Evolutionary conservation across 2,113 vertebrate species (phyloP), one percentile per base, ranked within the genome.

Genomic region (Mobula birostris): DNA sequence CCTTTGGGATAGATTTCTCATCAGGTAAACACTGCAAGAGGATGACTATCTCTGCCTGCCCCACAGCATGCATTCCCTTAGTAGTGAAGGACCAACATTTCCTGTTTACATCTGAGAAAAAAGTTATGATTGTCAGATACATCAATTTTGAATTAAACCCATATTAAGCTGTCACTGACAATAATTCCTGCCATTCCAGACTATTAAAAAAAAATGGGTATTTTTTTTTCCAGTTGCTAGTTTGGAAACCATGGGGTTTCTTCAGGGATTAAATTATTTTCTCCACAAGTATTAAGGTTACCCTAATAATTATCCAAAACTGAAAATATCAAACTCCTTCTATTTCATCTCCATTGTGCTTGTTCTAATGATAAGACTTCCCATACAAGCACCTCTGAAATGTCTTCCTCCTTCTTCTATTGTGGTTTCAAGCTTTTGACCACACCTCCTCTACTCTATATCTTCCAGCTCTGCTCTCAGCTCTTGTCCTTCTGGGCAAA

Each of bases 71-170:
- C 99, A 99, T 99, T 94, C 99, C 99, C 87, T 99, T 99, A 0
- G 98, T 99, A 92, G 98, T 98, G 95, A 99, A 97, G 94, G 98
- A 99, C 99, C 99, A 99, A 96, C 99, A 99, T 95, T 99, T 99
- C 95, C 99, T 97, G 97, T 99, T 99, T 94, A 99, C 99, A 95
- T 99, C 99, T 99, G 96, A 17, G 95, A 21, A 56, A 48, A 29
- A 85, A 27, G 9, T 29, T 85, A 85, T 12, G 24, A 27, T 83
- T 83, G 61, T 87, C 27, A 87, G 56, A n/a, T 63, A n/a, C 83
- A 24, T 63, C 32, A 19, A 14, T 27, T 48, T 82, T 32, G 32
- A 6, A 61, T n/a, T 17, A 90, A 32, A 1, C n/a, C 5, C 1
- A 15, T 14, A 40, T 27, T 8, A 80, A 40, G 3, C 32, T 58